phyloP scores from a whole-genome alignment of 2,113 vertebrate species.

The Anoura caudifer region DNA sequence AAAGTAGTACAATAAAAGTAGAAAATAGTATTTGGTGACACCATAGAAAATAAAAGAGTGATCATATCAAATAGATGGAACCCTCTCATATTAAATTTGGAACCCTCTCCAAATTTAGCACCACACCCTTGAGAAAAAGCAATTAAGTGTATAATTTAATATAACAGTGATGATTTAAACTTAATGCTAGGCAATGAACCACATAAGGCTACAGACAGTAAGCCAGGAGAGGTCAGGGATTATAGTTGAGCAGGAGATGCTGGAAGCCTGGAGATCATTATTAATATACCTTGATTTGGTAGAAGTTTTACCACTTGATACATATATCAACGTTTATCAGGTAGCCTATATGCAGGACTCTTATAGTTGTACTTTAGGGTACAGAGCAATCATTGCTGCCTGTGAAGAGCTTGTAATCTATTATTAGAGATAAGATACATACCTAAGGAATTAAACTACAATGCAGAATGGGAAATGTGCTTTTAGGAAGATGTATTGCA shows the following conservation, averaged over 20 bases:
- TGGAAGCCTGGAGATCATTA: background rate
- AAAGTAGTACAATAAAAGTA: constrained; percentile 43
- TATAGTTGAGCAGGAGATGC: background rate
- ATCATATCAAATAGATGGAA: constrained; percentile 11
- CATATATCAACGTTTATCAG: background rate
- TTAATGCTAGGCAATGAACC: background rate
- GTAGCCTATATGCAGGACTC: background rate
- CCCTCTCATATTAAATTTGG: background rate
- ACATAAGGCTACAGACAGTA: background rate
- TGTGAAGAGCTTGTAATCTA: background rate
- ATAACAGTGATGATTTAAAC: background rate
- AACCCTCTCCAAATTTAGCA: background rate
- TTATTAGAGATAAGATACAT: background rate
- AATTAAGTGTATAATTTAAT: background rate
- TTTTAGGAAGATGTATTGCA: background rate
- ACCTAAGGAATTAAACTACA: background rate
- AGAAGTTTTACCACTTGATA: background rate
- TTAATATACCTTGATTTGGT: background rate
- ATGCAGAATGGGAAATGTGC: background rate
- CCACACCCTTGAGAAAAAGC: background rate
- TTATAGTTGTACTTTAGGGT: background rate
- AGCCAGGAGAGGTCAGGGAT: background rate
- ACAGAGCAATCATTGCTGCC: background rate
- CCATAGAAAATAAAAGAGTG: background rate
- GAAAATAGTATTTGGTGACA: constrained; percentile 49